Evolutionary conservation across 1,140 invertebrate genomes (phyloP), one percentile per base, ranked within the genome.

Genomic region (Brachionus manjavacas): DNA sequence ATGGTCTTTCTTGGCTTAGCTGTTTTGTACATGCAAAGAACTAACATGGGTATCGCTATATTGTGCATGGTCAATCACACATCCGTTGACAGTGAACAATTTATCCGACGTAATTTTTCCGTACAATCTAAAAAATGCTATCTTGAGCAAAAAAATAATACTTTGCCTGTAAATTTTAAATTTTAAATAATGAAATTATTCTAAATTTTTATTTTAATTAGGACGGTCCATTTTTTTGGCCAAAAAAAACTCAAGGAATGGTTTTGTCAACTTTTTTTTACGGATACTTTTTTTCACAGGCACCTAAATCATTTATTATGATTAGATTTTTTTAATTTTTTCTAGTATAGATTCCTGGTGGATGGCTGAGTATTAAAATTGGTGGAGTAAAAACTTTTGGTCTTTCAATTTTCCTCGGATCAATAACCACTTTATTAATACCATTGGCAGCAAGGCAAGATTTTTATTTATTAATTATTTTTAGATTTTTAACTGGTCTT

Each of bases 11-110:
- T 83, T 12, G 81, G 81, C 9, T 23, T 83, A 20, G n/a, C 31
- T 20, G 25, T 35, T 68, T 64, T 87, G 88, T 96, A 95, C 90
- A 94, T 95, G 88, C 89, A 95, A 12, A 91, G 95, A 41, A 94
- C 96, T 3, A 96, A 96, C 89, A 91, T 96, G 14, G 95, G 94
- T 81, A 94, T 96, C 60, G 94, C 94, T 83, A 94, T 96, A 74
- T 94, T 95, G 8, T 94, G 93, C 84, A 96, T 96, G 95, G 90
- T 91, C 31, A 89, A 89, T 85, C 86, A 88, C 49, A 87, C 86
- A 64, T 85, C 85, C 1, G 23, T 85, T 28, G 64, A 20, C 12
- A 70, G 14, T 31, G 25, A 70, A 60, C 46, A 52, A 52, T 52
- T 52, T 14, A 52, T 52, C 4, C 1, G 4, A 7, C 11, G 4